Percentiles rank a stretch among this genome's conserved stretches.
Evolutionary conservation across 2,888 invertebrate species (phyloP).

Genomic region (Nephrotoma appendiculata): DNA sequence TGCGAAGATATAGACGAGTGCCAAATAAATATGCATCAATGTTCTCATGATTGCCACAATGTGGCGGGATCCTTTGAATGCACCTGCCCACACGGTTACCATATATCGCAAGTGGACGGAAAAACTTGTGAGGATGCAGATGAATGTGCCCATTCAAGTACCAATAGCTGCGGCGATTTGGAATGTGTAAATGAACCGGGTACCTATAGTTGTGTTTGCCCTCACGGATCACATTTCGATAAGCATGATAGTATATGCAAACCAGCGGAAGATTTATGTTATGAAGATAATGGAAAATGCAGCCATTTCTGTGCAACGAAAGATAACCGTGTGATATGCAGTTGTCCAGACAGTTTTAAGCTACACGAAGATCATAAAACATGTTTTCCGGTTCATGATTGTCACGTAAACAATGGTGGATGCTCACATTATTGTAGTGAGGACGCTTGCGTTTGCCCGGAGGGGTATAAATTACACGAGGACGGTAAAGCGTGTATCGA

Average conservation of each 20-base stretch:
- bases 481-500: slow-evolving; percentile 36
- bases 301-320: slow-evolving; percentile 39
- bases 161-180: slow-evolving; percentile 20
- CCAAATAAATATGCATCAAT: slow-evolving; percentile 28
- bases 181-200: slow-evolving; percentile 35
- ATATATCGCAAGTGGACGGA: slow-evolving; percentile 12
- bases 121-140: slow-evolving; percentile 33
- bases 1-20: slow-evolving; percentile 39
- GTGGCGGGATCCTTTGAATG: slow-evolving; percentile 37
- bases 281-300: slow-evolving; percentile 37
- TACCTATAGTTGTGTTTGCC: slow-evolving; percentile 38
- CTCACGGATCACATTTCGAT: slow-evolving; percentile 30
- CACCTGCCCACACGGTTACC: slow-evolving; percentile 33
- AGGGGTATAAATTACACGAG: slow-evolving; percentile 22
- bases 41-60: slow-evolving; percentile 41
- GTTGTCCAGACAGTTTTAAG: slow-evolving; percentile 28
- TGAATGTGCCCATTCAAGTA: slow-evolving; percentile 30
- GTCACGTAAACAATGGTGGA: slow-evolving; percentile 39
- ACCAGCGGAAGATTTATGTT: slow-evolving; percentile 33
- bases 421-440: slow-evolving; percentile 45
- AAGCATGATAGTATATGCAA: slow-evolving; percentile 21
- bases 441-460: slow-evolving; percentile 28
- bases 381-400: slow-evolving; percentile 36
- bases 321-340: slow-evolving; percentile 33
- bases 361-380: slow-evolving; percentile 32